phyloP scores from a whole-genome alignment of 2,797 vertebrate genomes.

The Hydrocynus forskahlii region DNA sequence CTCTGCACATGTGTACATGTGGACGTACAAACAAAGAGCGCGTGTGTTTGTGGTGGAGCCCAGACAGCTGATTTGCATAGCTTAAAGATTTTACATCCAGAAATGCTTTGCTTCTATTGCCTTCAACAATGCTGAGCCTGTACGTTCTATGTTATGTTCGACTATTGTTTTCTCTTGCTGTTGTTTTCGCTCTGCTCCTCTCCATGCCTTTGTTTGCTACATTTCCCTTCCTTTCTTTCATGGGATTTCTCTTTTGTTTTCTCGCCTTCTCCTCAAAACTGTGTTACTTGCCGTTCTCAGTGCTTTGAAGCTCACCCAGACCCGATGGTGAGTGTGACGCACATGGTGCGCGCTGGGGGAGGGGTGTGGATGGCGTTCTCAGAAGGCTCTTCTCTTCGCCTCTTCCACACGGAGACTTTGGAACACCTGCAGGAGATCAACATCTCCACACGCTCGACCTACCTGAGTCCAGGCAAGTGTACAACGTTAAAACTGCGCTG shows the following conservation, averaged over 20 bases:
- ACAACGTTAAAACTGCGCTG: neutral
- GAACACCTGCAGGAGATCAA: conserved; percentile 92
- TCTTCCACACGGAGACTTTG: conserved; percentile 90
- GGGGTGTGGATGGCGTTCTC: conserved; percentile 95
- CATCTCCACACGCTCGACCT: conserved; percentile 82
- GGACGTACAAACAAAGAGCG: neutral
- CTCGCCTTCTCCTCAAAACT: conserved; percentile 15
- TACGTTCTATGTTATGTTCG: neutral
- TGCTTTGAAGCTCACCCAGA: conserved; percentile 87
- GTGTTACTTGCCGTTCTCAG: conserved; percentile 60
- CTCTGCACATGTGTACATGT: conserved; percentile 16
- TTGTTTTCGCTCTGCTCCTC: neutral
- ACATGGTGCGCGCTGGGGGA: conserved; percentile 87
- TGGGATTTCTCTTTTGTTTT: conserved; percentile 23
- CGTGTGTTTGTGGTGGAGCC: conserved; percentile 3
- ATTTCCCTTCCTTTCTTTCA: conserved; percentile 2
- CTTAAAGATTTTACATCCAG: conserved; percentile 9
- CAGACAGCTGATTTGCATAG: neutral
- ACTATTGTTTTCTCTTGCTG: conserved; percentile 2
- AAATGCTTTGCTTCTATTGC: neutral
- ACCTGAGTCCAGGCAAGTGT: conserved; percentile 81
- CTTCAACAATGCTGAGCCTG: neutral
- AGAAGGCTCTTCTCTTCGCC: conserved; percentile 84
- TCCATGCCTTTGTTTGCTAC: conserved; percentile 1
- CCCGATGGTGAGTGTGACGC: conserved; percentile 74